Percentiles rank a stretch among this genome's conserved stretches.
These are phyloP conservation scores for Lateolabrax maculatus DNA, from an alignment of 2,797 vertebrate genomes.

Conservation along the genomic window DNA sequence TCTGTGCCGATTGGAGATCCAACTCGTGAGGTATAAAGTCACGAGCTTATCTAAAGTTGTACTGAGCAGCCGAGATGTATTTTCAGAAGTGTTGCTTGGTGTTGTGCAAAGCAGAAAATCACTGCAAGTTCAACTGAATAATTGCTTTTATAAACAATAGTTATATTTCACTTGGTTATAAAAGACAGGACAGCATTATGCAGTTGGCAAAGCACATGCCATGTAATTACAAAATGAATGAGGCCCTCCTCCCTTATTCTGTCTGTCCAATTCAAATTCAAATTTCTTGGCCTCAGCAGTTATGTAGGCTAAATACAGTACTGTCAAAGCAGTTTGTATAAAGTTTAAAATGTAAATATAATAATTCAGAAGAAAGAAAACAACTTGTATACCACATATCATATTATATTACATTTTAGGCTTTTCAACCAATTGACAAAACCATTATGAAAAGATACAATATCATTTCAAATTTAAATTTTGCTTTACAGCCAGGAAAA, in stretches of 20 bases:
- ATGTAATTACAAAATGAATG: slow-evolving; percentile 50
- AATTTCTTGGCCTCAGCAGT: slow-evolving; percentile 6
- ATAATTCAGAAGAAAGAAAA: not conserved
- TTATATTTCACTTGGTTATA: slow-evolving; percentile 11
- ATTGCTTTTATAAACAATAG: slow-evolving; percentile 39
- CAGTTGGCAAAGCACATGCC: slow-evolving; percentile 34
- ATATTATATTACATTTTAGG: not conserved
- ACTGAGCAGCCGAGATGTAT: not conserved
- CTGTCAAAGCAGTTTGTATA: slow-evolving; percentile 10
- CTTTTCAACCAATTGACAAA: not conserved
- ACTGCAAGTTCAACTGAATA: slow-evolving; percentile 26
- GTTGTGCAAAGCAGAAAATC: slow-evolving; percentile 12
- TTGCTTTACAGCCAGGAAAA: not conserved
- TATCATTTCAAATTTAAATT: not conserved
- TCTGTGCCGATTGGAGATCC: slow-evolving; percentile 10
- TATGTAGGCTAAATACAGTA: slow-evolving; percentile 9
- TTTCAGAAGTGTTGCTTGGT: not conserved
- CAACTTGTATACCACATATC: not conserved
- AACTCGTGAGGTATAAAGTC: slow-evolving; percentile 25
- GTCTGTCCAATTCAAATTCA: slow-evolving; percentile 28
- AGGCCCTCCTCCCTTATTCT: slow-evolving; percentile 2
- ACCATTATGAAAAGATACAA: not conserved
- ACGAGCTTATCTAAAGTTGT: slow-evolving; percentile 4
- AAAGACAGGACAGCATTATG: slow-evolving; percentile 21
- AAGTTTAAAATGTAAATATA: slow-evolving; percentile 1